phyloP scores from a whole-genome alignment of 1,140 invertebrate genomes.

The Nylanderia fulva region DNA sequence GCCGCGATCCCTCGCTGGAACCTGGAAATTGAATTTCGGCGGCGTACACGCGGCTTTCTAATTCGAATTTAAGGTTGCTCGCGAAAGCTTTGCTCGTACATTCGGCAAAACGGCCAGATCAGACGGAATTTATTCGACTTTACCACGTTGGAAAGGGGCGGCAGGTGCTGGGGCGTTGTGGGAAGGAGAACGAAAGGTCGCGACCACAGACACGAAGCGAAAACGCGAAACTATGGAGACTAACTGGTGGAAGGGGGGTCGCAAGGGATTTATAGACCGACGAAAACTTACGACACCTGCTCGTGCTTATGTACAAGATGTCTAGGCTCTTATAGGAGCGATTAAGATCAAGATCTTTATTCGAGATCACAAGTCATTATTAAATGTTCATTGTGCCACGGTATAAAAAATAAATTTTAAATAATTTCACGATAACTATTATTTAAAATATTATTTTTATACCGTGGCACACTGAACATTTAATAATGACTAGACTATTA shows the following conservation, averaged over 20 bases:
- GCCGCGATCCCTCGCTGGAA: conserved; percentile 36
- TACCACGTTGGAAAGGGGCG: conserved; percentile 31
- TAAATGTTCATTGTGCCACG: not conserved
- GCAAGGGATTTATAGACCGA: conserved; percentile 69
- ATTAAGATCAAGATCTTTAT: conserved; percentile 28
- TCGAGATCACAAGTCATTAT: not conserved
- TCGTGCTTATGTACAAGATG: conserved; percentile 26
- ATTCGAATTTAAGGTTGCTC: conserved; percentile 76
- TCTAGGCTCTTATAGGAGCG: not conserved
- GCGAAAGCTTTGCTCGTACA: conserved; percentile 35
- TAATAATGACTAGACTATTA: too few relatives aligned
- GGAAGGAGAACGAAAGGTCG: conserved; percentile 24
- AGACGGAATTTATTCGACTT: conserved; percentile 70
- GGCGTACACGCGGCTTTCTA: conserved; percentile 64
- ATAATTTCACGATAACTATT: too few relatives aligned
- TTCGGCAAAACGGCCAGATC: conserved; percentile 53
- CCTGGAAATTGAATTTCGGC: conserved; percentile 73
- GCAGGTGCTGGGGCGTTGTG: not conserved
- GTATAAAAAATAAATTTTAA: not conserved
- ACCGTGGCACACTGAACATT: not conserved
- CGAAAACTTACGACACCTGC: conserved; percentile 68
- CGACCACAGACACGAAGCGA: conserved; percentile 57
- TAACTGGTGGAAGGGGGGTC: conserved; percentile 55
- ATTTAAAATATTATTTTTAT: not conserved
- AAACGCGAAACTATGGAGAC: conserved; percentile 64